These are phyloP conservation scores for Ceratina japonica DNA, from an alignment of 1,140 invertebrate genomes.

Conservation along the genomic window DNA sequence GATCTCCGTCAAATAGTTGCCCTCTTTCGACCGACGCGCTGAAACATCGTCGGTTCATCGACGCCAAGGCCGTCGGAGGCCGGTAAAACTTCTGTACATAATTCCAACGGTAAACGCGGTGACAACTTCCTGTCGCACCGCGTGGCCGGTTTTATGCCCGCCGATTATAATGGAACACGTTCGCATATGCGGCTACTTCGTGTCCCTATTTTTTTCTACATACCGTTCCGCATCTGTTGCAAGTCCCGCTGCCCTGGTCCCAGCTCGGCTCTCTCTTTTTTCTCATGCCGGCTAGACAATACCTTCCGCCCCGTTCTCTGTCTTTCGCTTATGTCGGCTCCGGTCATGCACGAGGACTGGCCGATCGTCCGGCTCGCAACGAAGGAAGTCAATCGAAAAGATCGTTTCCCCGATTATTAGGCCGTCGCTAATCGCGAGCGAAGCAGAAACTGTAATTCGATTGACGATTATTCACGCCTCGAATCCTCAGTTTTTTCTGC, in stretches of 20 bases:
- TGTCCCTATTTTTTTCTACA: slow-evolving; percentile 38
- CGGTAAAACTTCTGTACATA: slow-evolving; percentile 16
- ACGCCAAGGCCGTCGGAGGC: slow-evolving; percentile 30
- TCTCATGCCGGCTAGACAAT: slow-evolving; percentile 38
- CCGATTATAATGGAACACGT: slow-evolving; percentile 11
- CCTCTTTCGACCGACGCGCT: background rate
- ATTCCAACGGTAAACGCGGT: slow-evolving; percentile 27
- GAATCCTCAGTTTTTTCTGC: background rate
- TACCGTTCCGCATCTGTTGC: slow-evolving; percentile 55
- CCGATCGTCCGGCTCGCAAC: slow-evolving; percentile 2
- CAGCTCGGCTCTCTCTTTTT: slow-evolving; percentile 45
- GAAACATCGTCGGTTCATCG: background rate
- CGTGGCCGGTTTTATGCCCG: slow-evolving; percentile 23
- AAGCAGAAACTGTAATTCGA: background rate
- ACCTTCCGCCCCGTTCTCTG: background rate
- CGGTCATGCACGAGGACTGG: slow-evolving; percentile 34
- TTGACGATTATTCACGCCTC: background rate
- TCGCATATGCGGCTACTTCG: slow-evolving; percentile 33
- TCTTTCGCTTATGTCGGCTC: slow-evolving; percentile 10
- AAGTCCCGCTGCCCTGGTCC: slow-evolving; percentile 38
- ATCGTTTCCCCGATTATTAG: background rate
- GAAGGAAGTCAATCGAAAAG: slow-evolving; percentile 19
- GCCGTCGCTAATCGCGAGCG: background rate
- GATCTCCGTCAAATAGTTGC: background rate
- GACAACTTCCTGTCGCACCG: slow-evolving; percentile 41